phyloP scores from a whole-genome alignment of 2,888 invertebrate genomes.

The Himalopsyche kuldschensis region DNA sequence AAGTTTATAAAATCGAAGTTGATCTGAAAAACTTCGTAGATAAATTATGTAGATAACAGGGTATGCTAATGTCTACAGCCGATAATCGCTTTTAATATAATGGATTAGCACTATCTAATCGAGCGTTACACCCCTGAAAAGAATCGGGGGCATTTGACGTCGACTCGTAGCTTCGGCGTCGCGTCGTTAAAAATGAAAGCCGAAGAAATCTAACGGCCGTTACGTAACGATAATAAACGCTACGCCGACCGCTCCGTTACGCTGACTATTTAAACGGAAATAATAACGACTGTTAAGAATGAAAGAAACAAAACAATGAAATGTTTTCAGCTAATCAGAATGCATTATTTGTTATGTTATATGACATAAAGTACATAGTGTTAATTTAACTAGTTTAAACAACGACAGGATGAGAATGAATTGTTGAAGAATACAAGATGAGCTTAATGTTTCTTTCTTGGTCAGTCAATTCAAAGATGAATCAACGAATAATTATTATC shows the following conservation, averaged over 20 bases:
- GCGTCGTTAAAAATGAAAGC: slow-evolving; percentile 1
- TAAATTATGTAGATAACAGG: background rate
- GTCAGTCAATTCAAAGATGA: too few relatives aligned
- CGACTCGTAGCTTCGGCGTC: background rate
- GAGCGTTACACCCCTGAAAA: background rate
- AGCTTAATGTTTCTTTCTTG: too few relatives aligned
- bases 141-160: background rate
- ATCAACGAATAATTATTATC: too few relatives aligned
- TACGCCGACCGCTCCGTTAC: background rate
- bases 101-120: background rate
- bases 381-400: too few relatives aligned
- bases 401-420: too few relatives aligned
- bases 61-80: background rate
- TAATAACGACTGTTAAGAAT: background rate
- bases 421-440: too few relatives aligned
- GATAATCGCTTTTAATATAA: background rate
- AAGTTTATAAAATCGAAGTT: too few relatives aligned
- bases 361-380: too few relatives aligned
- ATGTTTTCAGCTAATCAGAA: background rate
- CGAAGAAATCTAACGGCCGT: slow-evolving; percentile 11
- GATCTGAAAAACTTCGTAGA: too few relatives aligned
- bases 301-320: background rate
- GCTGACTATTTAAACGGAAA: background rate
- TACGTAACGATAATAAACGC: slow-evolving; percentile 3
- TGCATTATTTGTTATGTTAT: background rate